These are phyloP conservation scores for Eolophus roseicapilla DNA, from an alignment of 2,113 vertebrate species.

Conservation along the genomic window DNA sequence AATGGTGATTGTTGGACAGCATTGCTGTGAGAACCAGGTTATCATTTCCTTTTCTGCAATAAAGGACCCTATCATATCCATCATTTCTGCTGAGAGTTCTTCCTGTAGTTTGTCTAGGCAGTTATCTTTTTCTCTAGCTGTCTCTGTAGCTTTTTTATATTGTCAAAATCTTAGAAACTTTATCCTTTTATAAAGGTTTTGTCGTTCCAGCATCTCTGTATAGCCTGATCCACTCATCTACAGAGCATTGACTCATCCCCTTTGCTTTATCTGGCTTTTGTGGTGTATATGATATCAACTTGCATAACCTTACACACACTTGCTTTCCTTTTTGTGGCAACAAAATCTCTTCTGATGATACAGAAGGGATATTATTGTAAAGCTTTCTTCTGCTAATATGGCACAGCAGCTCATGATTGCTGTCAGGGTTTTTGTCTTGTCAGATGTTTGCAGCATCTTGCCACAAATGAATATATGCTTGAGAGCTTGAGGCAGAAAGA, in stretches of 20 bases:
- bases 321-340: neutral
- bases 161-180: neutral
- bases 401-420: neutral
- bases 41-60: neutral
- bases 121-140: neutral
- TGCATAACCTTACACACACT: neutral
- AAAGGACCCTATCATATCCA: neutral
- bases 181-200: neutral
- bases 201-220: neutral
- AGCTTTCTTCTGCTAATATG: neutral
- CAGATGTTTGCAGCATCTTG: neutral
- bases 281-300: neutral
- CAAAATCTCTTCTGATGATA: neutral
- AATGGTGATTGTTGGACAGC: neutral
- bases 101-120: neutral
- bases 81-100: neutral
- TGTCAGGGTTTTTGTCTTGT: neutral
- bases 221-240: neutral
- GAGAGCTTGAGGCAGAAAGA: neutral
- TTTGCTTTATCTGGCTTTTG: neutral
- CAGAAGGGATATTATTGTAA: neutral
- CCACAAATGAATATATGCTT: neutral
- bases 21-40: neutral
- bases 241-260: neutral
- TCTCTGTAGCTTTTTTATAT: neutral